Evolutionary conservation across 2,888 invertebrate genomes (phyloP), one percentile per base, ranked within the genome.

Genomic region (Chrysolina haemoptera): DNA sequence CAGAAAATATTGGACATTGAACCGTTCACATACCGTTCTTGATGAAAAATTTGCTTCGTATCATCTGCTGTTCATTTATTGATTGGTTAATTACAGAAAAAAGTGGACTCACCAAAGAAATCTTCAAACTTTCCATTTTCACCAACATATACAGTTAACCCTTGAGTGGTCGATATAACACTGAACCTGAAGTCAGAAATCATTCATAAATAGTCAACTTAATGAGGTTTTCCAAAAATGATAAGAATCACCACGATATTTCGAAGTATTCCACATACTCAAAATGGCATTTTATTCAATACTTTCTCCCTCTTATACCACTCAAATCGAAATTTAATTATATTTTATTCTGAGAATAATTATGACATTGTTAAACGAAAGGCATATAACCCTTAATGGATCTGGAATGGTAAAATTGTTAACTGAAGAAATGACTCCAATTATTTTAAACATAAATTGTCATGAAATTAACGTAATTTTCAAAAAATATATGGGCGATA

Each of bases 21-120:
- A 35, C 0, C 6, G 8, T 27, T 5, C 5, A 3, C 27, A 27
- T 27, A 27, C 27, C 27, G 27, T 8, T 8, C 35, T 35, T 35
- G 35, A 35, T 35, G 35, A 35, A 35, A 35, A 6, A 8, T 3
- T 27, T 27, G 27, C 5, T 1, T 27, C 2, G 5, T n/a, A n/a
- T n/a, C n/a, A n/a, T n/a, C n/a, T 27, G 27, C 5, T 5, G 27
- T 27, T 27, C 27, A 3, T 27, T 27, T 35, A 0, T 35, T 35
- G 35, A 35, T 8, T 35, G 8, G 35, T 35, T 6, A 35, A 35
- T 35, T 8, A 35, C 8, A 35, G 35, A 35, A 35, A 53, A 40
- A 68, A 18, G 48, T 41, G 20, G 3, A 64, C 68, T 72, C 8
- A 72, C 72, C 72, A 68, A 35, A 55, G 10, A 43, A 10, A 64